Evolutionary conservation across 2,888 invertebrate genomes (phyloP), one percentile per base, ranked within the genome.

Genomic region (Drosophila suboccidentalis): DNA sequence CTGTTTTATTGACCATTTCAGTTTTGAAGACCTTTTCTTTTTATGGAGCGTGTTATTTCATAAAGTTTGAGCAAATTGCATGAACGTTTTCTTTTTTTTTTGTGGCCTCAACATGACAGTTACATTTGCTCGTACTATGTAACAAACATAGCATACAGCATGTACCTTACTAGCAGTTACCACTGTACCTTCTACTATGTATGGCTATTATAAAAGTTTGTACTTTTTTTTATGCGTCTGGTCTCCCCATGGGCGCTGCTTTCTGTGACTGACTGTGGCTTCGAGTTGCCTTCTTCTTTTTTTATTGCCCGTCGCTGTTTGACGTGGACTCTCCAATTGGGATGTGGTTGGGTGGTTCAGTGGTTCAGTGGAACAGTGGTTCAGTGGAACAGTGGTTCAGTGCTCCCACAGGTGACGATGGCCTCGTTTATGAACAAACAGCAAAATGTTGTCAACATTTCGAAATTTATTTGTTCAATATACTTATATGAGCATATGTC

Each of bases 391-490:
- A 22, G 22, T 22, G 22, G 19, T 4, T 32, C 70, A 73, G 73
- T 62, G 69, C 78, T 86, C 86, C 90, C 86, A 90, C 90, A 86
- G 86, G 90, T 90, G 86, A 86, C 86, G 86, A 90, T 86, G 90
- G 89, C 86, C 86, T 90, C 86, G 86, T 86, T 90, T 88, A 86
- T 86, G 86, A 86, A 88, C 86, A 86, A 86, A 86, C 86, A 90
- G 86, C 90, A 82, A 86, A 86, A 90, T 82, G 89, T 86, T 86
- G 86, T 86, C 86, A 86, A 86, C 86, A 86, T 86, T 86, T 86
- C 90, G 76, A 90, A 86, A 86, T 88, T 88, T 86, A 86, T 86
- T 86, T 86, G 86, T 90, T 88, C 83, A 86, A 82, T 89, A 86
- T 78, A 82, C 78, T 78, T 71, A 82, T 71, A 73, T 70, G 67